Percentiles rank a stretch among this genome's conserved stretches.
Conservation (phyloP, 2,888 invertebrate species). For the Gibbula magus region DNA sequence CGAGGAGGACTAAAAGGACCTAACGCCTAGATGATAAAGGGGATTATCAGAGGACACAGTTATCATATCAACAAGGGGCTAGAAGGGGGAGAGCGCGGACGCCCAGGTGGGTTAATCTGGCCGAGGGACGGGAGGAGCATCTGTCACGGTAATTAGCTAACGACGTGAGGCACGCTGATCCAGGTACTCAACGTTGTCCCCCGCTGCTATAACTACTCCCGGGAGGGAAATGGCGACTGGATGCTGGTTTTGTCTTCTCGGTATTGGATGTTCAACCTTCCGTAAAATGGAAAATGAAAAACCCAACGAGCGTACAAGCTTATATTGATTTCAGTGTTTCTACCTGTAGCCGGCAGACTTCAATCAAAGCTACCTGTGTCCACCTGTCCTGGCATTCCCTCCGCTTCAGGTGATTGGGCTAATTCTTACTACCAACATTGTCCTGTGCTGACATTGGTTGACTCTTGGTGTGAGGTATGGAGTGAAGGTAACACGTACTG, state of each 20-base stretch:
- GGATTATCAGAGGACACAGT: no score
- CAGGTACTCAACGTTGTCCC: not conserved
- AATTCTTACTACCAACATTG: conserved; percentile 3
- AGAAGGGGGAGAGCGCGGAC: no score
- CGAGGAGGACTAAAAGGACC: no score
- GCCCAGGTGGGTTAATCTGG: no score
- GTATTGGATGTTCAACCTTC: not conserved
- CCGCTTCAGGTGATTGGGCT: conserved; percentile 6
- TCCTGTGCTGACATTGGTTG: not conserved
- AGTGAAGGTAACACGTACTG: no score
- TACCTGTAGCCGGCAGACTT: not conserved
- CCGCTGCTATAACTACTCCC: not conserved
- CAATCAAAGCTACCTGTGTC: not conserved
- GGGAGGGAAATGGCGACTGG: not conserved
- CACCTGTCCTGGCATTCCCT: conserved; percentile 10
- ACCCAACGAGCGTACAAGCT: not conserved
- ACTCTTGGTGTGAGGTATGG: no score
- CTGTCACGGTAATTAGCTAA: conserved; percentile 10
- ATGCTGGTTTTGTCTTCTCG: not conserved
- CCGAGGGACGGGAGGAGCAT: not conserved
- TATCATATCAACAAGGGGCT: no score
- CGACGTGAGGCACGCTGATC: not conserved
- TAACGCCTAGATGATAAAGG: no score
- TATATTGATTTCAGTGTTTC: not conserved
- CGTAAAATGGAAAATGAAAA: conserved; percentile 9